A percentile compares a stretch with the other conserved stretches of the same genome.
Conservation (phyloP, 2,113 vertebrate species). For the Pluvianellus socialis region DNA sequence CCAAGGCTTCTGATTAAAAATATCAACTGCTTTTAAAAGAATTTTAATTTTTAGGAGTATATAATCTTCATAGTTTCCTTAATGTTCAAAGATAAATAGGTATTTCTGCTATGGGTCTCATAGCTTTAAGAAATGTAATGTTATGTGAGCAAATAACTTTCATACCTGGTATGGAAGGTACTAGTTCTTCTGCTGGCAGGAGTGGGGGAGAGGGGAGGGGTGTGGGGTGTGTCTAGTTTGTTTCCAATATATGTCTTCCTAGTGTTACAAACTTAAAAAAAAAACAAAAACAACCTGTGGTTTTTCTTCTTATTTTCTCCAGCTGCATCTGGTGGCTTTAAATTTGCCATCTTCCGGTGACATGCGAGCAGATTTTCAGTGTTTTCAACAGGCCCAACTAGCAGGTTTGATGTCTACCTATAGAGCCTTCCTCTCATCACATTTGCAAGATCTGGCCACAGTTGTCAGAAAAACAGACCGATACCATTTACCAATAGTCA, state of each 20-base stretch:
- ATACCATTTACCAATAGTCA: slow-evolving; percentile 86
- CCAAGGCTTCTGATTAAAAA: not conserved
- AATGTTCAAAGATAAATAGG: not conserved
- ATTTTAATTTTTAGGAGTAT: not conserved
- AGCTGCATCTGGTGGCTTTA: slow-evolving; percentile 91
- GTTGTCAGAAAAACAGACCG: slow-evolving; percentile 85
- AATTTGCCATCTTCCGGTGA: slow-evolving; percentile 88
- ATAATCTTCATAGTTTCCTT: not conserved
- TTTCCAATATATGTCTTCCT: not conserved
- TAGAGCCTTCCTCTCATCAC: slow-evolving; percentile 90
- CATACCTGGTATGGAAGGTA: not conserved
- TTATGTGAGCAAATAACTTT: not conserved
- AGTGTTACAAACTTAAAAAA: not conserved
- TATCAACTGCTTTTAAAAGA: not conserved
- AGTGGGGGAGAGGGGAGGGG: accelerated
- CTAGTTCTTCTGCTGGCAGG: not conserved
- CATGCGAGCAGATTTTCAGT: slow-evolving; percentile 86
- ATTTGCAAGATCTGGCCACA: slow-evolving; percentile 87
- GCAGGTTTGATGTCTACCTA: slow-evolving; percentile 88
- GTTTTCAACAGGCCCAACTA: slow-evolving; percentile 89
- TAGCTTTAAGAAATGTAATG: not conserved
- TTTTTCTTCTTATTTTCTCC: not conserved
- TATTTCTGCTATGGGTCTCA: not conserved
- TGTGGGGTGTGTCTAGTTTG: not conserved
- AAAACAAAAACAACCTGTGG: accelerated